Percentiles rank a stretch among this genome's conserved stretches.
Conservation (phyloP, 2,113 vertebrate genomes). For the Notiomystis cincta region DNA sequence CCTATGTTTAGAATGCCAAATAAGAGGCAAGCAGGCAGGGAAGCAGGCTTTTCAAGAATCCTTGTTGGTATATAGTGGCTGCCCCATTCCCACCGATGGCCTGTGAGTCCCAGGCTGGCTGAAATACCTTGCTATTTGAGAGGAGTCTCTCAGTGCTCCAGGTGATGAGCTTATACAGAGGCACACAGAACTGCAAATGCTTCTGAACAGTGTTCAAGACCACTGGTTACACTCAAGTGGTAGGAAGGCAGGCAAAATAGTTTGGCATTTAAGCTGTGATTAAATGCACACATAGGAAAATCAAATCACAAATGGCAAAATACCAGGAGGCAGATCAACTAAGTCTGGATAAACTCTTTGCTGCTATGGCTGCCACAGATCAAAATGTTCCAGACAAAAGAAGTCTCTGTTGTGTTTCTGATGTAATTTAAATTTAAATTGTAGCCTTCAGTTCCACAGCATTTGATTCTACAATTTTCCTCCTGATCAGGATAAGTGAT, state of each 20-base stretch:
- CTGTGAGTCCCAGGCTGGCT: not conserved
- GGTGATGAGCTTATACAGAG: not conserved
- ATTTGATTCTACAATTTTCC: not conserved
- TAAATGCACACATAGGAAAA: not conserved
- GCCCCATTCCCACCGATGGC: not conserved
- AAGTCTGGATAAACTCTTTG: not conserved
- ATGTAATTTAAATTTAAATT: not conserved
- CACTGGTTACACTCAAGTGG: not conserved
- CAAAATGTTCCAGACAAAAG: not conserved
- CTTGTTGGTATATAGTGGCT: not conserved
- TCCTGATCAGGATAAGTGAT: not conserved
- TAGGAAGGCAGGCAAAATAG: not conserved
- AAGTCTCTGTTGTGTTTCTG: not conserved
- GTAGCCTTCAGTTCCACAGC: not conserved
- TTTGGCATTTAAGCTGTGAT: not conserved
- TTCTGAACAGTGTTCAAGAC: not conserved
- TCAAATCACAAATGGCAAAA: not conserved
- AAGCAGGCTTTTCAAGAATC: not conserved
- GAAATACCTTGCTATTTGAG: not conserved
- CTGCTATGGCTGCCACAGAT: not conserved
- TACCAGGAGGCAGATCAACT: not conserved
- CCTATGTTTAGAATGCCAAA: not conserved
- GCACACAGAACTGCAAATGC: not conserved
- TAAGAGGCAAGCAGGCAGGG: not conserved
- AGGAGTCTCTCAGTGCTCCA: not conserved